These are phyloP conservation scores for Neodontobutis hainanensis DNA, from an alignment of 2,113 vertebrate genomes.

Conservation along the genomic window DNA sequence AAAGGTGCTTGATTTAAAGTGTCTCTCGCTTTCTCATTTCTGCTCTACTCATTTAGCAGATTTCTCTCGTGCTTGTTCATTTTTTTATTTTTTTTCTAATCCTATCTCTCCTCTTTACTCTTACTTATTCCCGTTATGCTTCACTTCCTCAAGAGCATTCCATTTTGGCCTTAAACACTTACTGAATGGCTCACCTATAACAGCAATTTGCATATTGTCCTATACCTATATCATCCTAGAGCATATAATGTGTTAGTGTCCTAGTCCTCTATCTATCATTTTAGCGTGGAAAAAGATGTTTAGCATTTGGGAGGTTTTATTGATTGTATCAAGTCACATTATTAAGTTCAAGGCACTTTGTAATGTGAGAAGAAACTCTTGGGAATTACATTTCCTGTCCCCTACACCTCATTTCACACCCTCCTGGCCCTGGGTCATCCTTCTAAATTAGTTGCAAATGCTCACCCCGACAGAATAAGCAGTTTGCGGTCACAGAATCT, in stretches of 20 bases:
- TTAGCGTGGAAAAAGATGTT: background rate
- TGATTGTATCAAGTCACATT: constrained; percentile 55
- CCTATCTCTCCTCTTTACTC: background rate
- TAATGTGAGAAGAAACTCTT: constrained; percentile 57
- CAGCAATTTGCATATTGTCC: background rate
- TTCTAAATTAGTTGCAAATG: constrained; percentile 62
- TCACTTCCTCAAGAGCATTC: constrained; percentile 48
- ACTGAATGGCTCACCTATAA: background rate
- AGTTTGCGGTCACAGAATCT: constrained; percentile 37
- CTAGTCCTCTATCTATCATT: background rate
- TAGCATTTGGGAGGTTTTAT: constrained; percentile 37
- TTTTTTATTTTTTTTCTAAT: background rate
- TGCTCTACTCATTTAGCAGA: constrained; percentile 34
- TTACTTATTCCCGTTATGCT: constrained; percentile 18
- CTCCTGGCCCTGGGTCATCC: constrained; percentile 51
- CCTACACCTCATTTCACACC: constrained; percentile 62
- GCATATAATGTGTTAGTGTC: background rate
- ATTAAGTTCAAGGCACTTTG: constrained; percentile 52
- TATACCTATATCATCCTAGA: background rate
- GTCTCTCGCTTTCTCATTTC: constrained; percentile 25
- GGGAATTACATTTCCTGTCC: constrained; percentile 56
- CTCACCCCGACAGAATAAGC: constrained; percentile 30
- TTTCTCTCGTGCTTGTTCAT: constrained; percentile 16
- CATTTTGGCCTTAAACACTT: constrained; percentile 37
- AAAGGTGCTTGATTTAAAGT: constrained; percentile 68